Conservation (phyloP, 2,888 invertebrate genomes). For the Bombyx huttoni region DNA sequence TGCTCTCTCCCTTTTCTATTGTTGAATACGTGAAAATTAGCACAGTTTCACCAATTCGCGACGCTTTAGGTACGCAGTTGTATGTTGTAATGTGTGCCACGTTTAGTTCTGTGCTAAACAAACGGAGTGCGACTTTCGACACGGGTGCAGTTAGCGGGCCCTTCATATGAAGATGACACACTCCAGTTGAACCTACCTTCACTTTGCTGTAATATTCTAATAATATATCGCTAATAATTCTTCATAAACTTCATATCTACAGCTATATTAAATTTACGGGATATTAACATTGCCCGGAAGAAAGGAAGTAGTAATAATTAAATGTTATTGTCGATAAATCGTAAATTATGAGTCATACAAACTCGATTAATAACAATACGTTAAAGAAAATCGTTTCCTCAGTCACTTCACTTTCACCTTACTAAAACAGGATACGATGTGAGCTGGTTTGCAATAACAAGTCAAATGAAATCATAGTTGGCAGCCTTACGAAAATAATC, state of each 20-base stretch:
- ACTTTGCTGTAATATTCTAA: not conserved
- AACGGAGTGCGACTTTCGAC: constrained; percentile 43
- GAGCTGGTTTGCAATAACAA: constrained; percentile 16
- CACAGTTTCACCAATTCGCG: constrained; percentile 55
- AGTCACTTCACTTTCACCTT: constrained; percentile 25
- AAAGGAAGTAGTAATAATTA: not conserved
- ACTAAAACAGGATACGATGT: constrained; percentile 24
- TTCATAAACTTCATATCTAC: too few species aligned
- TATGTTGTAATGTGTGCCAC: constrained; percentile 38
- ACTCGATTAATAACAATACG: constrained; percentile 11
- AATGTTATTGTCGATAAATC: constrained; percentile 1
- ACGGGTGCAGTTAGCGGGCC: constrained; percentile 49
- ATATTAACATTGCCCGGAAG: too few species aligned
- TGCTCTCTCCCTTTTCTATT: not conserved
- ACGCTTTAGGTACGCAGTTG: constrained; percentile 31
- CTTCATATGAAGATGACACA: constrained; percentile 42
- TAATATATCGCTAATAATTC: too few species aligned
- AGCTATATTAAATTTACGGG: too few species aligned
- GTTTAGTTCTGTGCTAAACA: constrained; percentile 57
- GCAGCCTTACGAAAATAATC: constrained; percentile 1
- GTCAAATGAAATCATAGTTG: constrained; percentile 16
- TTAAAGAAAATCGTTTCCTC: constrained; percentile 21
- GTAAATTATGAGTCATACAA: constrained; percentile 25
- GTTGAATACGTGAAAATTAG: constrained; percentile 3
- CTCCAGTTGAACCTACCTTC: not conserved